Evolutionary conservation across 2,888 invertebrate species (phyloP).

Genomic region (Drosophila greeni): DNA sequence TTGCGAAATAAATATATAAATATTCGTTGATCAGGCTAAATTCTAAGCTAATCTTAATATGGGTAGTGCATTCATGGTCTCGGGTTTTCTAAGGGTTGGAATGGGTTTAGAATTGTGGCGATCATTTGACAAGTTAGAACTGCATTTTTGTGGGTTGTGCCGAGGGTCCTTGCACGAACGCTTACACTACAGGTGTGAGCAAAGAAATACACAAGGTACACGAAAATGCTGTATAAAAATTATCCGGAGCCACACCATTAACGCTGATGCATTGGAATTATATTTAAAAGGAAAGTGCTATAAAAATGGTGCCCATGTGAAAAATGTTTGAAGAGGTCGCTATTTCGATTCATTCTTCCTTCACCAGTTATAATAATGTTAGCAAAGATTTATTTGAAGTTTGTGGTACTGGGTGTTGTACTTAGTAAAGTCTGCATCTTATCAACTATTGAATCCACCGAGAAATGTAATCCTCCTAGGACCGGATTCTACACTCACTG

Average conservation of each 20-base stretch:
- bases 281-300: not conserved
- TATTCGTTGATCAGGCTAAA: not conserved
- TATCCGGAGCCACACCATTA: no score
- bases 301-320: not conserved
- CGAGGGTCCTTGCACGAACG: not conserved
- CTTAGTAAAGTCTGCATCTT: not conserved
- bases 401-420: not conserved
- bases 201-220: not conserved
- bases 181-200: not conserved
- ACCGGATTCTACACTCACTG: not conserved
- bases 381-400: not conserved
- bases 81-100: not conserved
- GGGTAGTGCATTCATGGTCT: not conserved
- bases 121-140: not conserved
- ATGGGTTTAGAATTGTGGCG: no score
- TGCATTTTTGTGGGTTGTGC: not conserved
- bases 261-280: not conserved
- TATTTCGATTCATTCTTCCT: not conserved
- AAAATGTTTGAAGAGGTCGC: not conserved
- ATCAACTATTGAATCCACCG: not conserved
- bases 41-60: not conserved
- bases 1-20: slow-evolving; percentile 20
- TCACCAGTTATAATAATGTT: not conserved
- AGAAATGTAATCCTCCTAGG: not conserved
- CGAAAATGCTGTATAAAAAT: not conserved